Evolutionary conservation across 1,140 invertebrate species (phyloP), one percentile per base, ranked within the genome.

Genomic region (Aphaenogaster floridana): DNA sequence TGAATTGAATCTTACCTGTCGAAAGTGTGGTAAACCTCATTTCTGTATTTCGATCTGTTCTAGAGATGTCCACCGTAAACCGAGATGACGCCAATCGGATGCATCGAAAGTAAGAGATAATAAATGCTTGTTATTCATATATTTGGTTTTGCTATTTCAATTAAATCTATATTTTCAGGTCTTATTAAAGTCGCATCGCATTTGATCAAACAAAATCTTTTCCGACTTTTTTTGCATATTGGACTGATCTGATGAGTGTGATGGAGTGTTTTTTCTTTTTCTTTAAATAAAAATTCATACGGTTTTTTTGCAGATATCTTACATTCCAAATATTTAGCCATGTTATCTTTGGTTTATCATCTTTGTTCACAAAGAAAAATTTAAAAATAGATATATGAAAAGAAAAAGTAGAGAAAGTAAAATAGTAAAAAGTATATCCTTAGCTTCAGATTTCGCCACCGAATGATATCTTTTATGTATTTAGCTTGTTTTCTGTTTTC

Each of bases 91-190:
- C 15, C 80, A 83, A 83, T 83, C 11, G 68, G 80, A 83, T 54
- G 39, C 68, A 90, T 93, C 63, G 63, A 80, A 91, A 92, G 92
- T 94, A 90, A 92, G 85, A 88, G 68, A 63, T 80, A 42, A 61
- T 28, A 34, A 45, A 36, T 11, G 68, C 54, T 74, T 83, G 17
- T 9, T 52, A 34, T 68, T 83, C 2, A 59, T 61, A 28, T 57
- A 36, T 28, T 28, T 59, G n/a, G 9, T 74, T 83, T 59, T 1
- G 5, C n/a, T 36, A 50, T 21, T 15, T 50, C 3, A 21, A 21
- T 81, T 42, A 17, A 34, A 69, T 80, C 2, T 66, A 11, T 36
- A 48, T 74, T 81, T 69, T 52, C 9, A 42, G 15, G 3, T 9
- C 6, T 81, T 80, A 36, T 66, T 0, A n/a, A 39, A 66, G 9